A percentile compares a stretch with the other conserved stretches of the same genome.
Evolutionary conservation across 2,888 invertebrate genomes (phyloP).

Genomic region (Zele albiditarsus): DNA sequence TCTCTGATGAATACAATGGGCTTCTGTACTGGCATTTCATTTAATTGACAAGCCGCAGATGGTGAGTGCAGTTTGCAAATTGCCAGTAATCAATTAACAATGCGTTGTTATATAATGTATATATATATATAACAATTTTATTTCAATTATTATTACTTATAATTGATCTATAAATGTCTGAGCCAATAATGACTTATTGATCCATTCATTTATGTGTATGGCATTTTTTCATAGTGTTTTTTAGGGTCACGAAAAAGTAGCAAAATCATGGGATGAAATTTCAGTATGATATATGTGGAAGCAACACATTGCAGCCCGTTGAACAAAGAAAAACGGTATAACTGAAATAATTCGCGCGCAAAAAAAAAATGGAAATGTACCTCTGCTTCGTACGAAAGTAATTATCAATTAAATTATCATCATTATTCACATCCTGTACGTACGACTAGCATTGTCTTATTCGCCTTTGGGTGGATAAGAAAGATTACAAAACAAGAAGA

Average conservation of each 20-base stretch:
- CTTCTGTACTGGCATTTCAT: not conserved
- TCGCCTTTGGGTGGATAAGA: slow-evolving; percentile 24
- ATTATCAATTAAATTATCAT: slow-evolving; percentile 44
- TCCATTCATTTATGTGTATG: not conserved
- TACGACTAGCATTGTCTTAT: slow-evolving; percentile 41
- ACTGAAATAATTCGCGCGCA: slow-evolving; percentile 25
- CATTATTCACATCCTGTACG: slow-evolving; percentile 40
- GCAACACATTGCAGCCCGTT: not conserved
- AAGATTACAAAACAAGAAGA: slow-evolving; percentile 23
- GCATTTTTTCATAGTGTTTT: not conserved
- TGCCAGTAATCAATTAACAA: not conserved
- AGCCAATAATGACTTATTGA: not conserved
- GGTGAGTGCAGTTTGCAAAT: not conserved
- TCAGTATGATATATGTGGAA: not conserved
- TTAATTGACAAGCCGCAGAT: not conserved
- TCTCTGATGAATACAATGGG: no score
- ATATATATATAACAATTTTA: not conserved
- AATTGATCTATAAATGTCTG: not conserved
- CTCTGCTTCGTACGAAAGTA: slow-evolving; percentile 58
- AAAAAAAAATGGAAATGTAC: slow-evolving; percentile 53
- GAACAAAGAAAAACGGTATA: slow-evolving; percentile 15
- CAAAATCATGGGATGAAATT: not conserved
- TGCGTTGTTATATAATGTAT: not conserved
- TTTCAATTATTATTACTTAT: not conserved
- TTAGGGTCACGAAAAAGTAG: not conserved